A percentile compares a stretch with the other conserved stretches of the same genome.
Evolutionary conservation across 2,113 vertebrate species (phyloP).

Genomic region (Lota lota): DNA sequence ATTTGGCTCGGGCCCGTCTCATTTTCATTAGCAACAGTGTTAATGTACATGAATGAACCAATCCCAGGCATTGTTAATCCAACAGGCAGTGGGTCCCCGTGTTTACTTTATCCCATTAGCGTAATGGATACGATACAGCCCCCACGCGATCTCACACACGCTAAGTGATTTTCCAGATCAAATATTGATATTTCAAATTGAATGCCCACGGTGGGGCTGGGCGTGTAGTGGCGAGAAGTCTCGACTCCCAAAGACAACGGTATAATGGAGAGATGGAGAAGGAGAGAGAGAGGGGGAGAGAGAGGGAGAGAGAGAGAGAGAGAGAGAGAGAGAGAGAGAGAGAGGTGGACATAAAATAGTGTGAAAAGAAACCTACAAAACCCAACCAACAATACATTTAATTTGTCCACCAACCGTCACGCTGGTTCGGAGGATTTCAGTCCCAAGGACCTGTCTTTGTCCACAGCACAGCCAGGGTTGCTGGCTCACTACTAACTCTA

Average conservation of each 20-base stretch:
- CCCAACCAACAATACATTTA: slow-evolving; percentile 19
- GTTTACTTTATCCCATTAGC: slow-evolving; percentile 19
- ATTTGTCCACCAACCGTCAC: slow-evolving; percentile 49
- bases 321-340: no score
- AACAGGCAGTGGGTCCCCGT: no score
- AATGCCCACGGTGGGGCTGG: slow-evolving; percentile 12
- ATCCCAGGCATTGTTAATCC: no score
- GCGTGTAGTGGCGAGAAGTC: no score
- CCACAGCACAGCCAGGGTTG: slow-evolving; percentile 45
- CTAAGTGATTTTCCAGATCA: slow-evolving; percentile 54
- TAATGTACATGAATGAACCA: no score
- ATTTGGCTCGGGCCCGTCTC: no score
- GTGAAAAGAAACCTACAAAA: no score
- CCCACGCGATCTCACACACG: not conserved
- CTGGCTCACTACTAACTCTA: slow-evolving; percentile 67
- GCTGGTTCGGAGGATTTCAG: slow-evolving; percentile 18
- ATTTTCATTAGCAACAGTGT: no score
- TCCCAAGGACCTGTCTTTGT: slow-evolving; percentile 62
- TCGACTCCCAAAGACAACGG: slow-evolving; percentile 45
- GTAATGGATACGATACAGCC: slow-evolving; percentile 20
- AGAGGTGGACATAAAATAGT: no score
- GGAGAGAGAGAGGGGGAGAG: not conserved
- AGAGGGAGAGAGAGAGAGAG: not conserved
- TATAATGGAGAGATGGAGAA: not conserved
- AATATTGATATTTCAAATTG: slow-evolving; percentile 62